Evolutionary conservation across 2,888 invertebrate species (phyloP).

Genomic region (Eupeodes luniger): DNA sequence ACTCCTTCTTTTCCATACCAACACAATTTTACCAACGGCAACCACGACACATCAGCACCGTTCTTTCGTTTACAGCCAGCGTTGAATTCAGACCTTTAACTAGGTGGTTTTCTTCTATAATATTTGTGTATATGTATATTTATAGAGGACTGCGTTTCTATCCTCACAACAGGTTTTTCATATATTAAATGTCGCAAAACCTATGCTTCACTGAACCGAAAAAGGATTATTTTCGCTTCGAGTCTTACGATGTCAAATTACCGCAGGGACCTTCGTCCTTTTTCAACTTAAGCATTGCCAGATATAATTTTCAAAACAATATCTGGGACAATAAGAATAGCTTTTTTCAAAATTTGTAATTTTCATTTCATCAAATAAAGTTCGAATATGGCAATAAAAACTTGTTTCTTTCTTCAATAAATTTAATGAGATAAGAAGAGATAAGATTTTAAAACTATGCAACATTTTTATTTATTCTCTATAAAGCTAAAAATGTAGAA

Average conservation of each 20-base stretch:
- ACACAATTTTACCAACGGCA: not conserved
- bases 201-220: conserved; percentile 71
- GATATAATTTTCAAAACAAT: not conserved
- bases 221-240: conserved; percentile 73
- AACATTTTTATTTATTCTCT: no score
- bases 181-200: conserved; percentile 70
- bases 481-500: no score
- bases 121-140: no score
- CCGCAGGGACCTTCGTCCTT: conserved; percentile 29
- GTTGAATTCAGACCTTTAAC: conserved; percentile 1
- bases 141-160: conserved; percentile 20
- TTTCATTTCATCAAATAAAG: no score
- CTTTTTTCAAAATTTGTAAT: no score
- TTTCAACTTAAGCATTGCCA: not conserved
- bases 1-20: not conserved
- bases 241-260: conserved; percentile 46
- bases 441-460: no score
- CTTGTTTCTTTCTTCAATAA: no score
- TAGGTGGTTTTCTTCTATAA: not conserved
- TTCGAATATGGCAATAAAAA: no score
- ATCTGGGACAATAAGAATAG: no score
- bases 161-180: conserved; percentile 63
- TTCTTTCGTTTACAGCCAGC: not conserved
- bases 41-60: not conserved
- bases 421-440: no score